Evolutionary conservation across 2,888 invertebrate genomes (phyloP).

Genomic region (Lasioglossum marginatum): DNA sequence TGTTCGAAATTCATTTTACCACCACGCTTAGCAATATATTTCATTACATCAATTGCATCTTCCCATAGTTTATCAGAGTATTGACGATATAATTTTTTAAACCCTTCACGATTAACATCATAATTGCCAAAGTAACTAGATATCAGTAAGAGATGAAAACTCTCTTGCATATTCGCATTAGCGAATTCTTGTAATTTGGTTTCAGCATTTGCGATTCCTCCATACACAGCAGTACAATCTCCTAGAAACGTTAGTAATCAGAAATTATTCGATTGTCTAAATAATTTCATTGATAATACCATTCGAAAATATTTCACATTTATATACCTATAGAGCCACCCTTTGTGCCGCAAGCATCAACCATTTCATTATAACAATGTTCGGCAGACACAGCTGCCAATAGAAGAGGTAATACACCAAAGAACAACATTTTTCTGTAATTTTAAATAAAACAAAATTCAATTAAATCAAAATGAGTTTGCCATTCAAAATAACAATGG

Average conservation of each 20-base stretch:
- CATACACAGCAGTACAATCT: conserved; percentile 89
- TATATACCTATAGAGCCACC: conserved; percentile 75
- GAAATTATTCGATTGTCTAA: neutral
- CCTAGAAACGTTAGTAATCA: conserved; percentile 70
- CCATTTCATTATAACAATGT: conserved; percentile 88
- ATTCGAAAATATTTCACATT: conserved; percentile 14
- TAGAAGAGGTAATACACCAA: conserved; percentile 85
- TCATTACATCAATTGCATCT: conserved; percentile 90
- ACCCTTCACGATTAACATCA: conserved; percentile 91
- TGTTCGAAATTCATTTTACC: conserved; percentile 86
- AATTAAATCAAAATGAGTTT: neutral
- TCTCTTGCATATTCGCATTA: conserved; percentile 89
- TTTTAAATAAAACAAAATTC: conserved; percentile 8
- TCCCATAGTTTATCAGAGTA: conserved; percentile 91
- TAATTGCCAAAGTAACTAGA: conserved; percentile 92
- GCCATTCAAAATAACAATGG: neutral
- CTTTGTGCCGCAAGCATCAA: conserved; percentile 86
- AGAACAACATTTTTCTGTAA: conserved; percentile 87
- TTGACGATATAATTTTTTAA: conserved; percentile 90
- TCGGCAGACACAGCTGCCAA: conserved; percentile 86
- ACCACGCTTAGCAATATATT: conserved; percentile 91
- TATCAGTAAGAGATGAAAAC: conserved; percentile 91
- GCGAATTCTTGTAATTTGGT: conserved; percentile 86
- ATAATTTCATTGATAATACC: neutral
- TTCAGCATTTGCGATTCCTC: conserved; percentile 85